These are phyloP conservation scores for Diachasma alloeum DNA, from an alignment of 1,140 invertebrate genomes.

Conservation along the genomic window DNA sequence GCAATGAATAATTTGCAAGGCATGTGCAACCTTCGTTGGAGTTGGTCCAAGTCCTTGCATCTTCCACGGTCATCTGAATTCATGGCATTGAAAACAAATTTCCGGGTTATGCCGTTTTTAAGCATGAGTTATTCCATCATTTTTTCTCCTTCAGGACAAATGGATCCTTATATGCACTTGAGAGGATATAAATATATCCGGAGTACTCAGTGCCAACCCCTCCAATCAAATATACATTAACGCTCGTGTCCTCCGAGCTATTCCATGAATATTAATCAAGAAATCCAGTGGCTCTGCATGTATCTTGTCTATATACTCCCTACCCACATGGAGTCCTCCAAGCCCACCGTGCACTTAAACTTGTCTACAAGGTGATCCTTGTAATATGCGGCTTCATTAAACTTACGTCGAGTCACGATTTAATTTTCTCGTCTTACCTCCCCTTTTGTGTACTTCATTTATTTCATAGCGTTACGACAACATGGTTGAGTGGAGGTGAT, in stretches of 20 bases:
- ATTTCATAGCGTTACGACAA: not conserved
- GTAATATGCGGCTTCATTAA: slow-evolving; percentile 26
- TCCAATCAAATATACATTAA: slow-evolving; percentile 42
- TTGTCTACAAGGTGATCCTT: slow-evolving; percentile 24
- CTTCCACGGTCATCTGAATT: not conserved
- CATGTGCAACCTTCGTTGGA: not conserved
- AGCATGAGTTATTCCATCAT: not conserved
- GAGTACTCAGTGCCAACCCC: not conserved
- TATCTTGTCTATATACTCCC: not conserved
- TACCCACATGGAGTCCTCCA: not conserved
- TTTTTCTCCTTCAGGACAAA: not conserved
- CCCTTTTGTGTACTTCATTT: not conserved
- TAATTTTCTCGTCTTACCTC: slow-evolving; percentile 6
- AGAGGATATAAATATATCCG: not conserved
- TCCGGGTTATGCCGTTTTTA: not conserved
- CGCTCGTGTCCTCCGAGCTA: slow-evolving; percentile 37
- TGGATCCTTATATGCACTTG: not conserved
- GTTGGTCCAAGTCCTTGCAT: not conserved
- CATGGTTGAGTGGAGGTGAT: not conserved
- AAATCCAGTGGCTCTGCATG: slow-evolving; percentile 3
- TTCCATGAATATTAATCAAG: slow-evolving; percentile 47
- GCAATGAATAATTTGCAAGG: not conserved
- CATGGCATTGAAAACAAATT: not conserved
- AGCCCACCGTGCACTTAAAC: slow-evolving; percentile 20
- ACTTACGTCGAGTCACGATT: slow-evolving; percentile 18